Percentiles rank a stretch among this genome's conserved stretches.
These are phyloP conservation scores for Cynopterus sphinx DNA, from an alignment of 2,797 vertebrate genomes.

Conservation along the genomic window DNA sequence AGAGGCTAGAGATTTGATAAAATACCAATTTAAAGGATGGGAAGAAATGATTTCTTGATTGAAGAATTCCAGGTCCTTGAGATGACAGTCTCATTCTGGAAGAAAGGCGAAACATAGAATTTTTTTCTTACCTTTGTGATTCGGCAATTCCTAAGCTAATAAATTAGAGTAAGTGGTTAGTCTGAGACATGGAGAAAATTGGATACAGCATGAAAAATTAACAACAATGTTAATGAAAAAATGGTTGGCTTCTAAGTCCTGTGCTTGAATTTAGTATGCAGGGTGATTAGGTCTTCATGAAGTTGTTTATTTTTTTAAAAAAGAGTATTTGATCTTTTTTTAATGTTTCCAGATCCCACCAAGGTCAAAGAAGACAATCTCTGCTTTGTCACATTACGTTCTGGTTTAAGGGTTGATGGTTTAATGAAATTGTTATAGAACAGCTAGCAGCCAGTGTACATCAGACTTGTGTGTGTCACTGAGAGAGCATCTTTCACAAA, in stretches of 20 bases:
- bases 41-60: background rate
- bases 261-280: slow-evolving; percentile 45
- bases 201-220: slow-evolving; percentile 63
- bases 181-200: slow-evolving; percentile 63
- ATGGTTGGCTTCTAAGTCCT: background rate
- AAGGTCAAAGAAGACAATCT: background rate
- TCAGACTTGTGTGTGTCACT: background rate
- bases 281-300: slow-evolving; percentile 57
- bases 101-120: background rate
- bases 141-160: slow-evolving; percentile 24
- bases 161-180: slow-evolving; percentile 67
- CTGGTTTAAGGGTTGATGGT: slow-evolving; percentile 6
- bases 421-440: slow-evolving; percentile 55
- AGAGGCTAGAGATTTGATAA: slow-evolving; percentile 48
- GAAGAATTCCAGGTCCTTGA: background rate
- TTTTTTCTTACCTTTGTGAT: slow-evolving; percentile 35
- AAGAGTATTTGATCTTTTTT: background rate
- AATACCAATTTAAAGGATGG: slow-evolving; percentile 40
- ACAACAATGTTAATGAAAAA: slow-evolving; percentile 69
- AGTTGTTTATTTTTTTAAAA: background rate
- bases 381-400: background rate
- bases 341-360: slow-evolving; percentile 37
- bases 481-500: slow-evolving; percentile 51
- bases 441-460: background rate
- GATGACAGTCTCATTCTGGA: background rate